Evolutionary conservation across 2,888 invertebrate genomes (phyloP), one percentile per base, ranked within the genome.

Genomic region (Sphecodes monilicornis): DNA sequence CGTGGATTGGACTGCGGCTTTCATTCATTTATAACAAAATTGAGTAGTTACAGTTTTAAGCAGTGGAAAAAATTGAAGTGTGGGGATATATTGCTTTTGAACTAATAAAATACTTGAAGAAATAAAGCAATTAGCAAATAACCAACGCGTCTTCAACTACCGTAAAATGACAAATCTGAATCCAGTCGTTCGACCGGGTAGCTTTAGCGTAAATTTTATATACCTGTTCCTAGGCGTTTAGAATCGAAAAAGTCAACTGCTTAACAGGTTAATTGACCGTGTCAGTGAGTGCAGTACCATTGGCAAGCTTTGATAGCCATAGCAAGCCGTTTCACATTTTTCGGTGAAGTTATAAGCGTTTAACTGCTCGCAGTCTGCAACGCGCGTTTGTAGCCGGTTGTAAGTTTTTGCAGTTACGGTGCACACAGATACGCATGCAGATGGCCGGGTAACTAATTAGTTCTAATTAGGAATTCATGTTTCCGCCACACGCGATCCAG

Each of bases 371-470:
- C 13, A 6, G 26, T 16, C 54, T n/a, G 54, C n/a, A 60, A 16
- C 60, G 29, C 60, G 29, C 60, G 60, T 60, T 32, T n/a, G 29
- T 22, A 32, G 22, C 36, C 18, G 36, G 22, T 8, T 1, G 66
- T 32, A 36, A 22, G 10, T 66, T 66, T 66, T 36, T 18, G 66
- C 64, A 3, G 32, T 50, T 22, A 50, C 22, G 66, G 32, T 1
- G 18, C 1, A 32, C 22, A 10, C 4, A 66, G 66, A 4, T 22
- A 10, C 64, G 29, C 18, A 22, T 66, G 66, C 66, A 36, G 66
- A 66, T 66, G 66, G 22, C 66, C 32, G 66, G 22, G 3, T 22
- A 36, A 66, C 66, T 66, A 32, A 66, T 66, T 66, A 66, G 66
- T 32, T 22, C 32, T 66, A 32, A 66, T 66, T 66, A 66, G 32